Evolutionary conservation across 2,113 vertebrate species (phyloP).

Genomic region (Phyllostomus hastatus): DNA sequence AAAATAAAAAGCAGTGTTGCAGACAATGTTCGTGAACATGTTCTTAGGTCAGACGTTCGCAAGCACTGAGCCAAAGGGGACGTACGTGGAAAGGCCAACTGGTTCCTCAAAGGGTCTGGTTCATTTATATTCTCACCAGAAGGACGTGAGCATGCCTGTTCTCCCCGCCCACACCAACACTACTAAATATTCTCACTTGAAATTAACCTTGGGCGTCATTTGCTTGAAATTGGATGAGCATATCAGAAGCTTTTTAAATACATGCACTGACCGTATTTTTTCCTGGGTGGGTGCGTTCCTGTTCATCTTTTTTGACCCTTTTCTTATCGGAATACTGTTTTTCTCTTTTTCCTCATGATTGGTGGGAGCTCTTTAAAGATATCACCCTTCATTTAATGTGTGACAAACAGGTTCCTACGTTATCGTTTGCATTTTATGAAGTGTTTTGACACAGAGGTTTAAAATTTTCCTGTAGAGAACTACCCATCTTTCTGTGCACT

Average conservation of each 20-base stretch:
- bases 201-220: background rate
- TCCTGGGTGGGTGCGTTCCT: background rate
- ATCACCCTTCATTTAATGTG: background rate
- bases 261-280: background rate
- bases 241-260: background rate
- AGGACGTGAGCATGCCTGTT: rapidly evolving
- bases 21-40: background rate
- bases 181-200: background rate
- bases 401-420: background rate
- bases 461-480: background rate
- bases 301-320: background rate
- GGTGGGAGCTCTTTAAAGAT: background rate
- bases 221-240: background rate
- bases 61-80: background rate
- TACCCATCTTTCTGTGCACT: background rate
- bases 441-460: background rate
- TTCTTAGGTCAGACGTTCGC: background rate
- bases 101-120: background rate
- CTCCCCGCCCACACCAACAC: background rate
- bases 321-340: background rate
- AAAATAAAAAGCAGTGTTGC: background rate
- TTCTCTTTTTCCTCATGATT: background rate
- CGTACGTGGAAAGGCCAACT: background rate
- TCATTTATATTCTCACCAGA: background rate
- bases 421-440: background rate